Base-by-base conservation (phyloP, 2,888 invertebrate genomes). In the Hyposoter dolosus region DNA sequence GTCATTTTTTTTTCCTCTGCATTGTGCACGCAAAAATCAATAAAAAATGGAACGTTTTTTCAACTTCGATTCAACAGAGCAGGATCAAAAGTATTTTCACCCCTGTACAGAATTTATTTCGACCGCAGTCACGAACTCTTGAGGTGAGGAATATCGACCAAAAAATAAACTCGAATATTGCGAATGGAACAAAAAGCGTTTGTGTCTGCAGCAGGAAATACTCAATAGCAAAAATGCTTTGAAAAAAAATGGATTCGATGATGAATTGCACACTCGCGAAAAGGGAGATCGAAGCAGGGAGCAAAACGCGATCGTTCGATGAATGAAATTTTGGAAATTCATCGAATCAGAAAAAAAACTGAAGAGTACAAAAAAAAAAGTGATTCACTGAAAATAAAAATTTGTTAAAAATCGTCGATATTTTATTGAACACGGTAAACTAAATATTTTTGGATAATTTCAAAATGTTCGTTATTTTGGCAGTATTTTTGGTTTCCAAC, bases 41-140 rank as follows among this genome's bases (percentile, higher is more conserved):
- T 19, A 35, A 28, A 72, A 72, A 32, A 72, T 72, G 35, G 72
- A 56, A 17, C 0, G n/a, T 53, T 19, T 35, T 19, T n/a, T 72
- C 28, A 12, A 71, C 15, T n/a, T 40, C 56, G 40, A 35, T 50
- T 17, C 28, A 4, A 19, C 28, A 43, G 65, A 72, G 35, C 65
- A 45, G 32, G 77, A 72, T 40, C 63, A 71, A 65, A 19, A n/a
- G 19, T 45, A 43, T n/a, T 17, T 63, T 82, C 23, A 23, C 19
- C 19, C 12, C 2, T 50, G 23, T 50, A 45, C 17, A 19, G 10
- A 12, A 12, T 12, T 32, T n/a, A 12, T 40, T 65, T 50, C n/a
- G 35, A 84, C 75, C 78, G 23, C 43, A 75, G 53, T 15, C 60
- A 60, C 60, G 60, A 15, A 60, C 15, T 60, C 60, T 28, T 28